Evolutionary conservation across 37 sponge, comb jelly and placozoan species (phyloP), one percentile per base, ranked within the genome.

Genomic region (Agelas oroides): DNA sequence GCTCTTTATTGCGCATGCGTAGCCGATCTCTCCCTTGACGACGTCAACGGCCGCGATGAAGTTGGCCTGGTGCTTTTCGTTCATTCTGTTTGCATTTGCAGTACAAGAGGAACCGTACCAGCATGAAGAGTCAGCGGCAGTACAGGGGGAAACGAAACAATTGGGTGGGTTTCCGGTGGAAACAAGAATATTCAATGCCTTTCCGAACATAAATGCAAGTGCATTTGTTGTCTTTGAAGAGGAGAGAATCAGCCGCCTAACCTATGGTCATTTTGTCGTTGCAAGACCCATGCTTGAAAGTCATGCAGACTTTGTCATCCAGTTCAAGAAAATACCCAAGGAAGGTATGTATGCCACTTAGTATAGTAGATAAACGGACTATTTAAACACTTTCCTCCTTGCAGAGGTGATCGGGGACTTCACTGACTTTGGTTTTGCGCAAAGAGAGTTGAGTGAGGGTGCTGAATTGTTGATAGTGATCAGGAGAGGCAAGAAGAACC

Each of bases 201-300:
- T 68, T 41, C 74, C 84, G 0, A 61, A 64, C 28, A 34, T 37
- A 2, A 62, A 53, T 25, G 84, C 73, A 2, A 84, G 56, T 73
- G 84, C 84, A 46, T 84, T 84, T 74, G 84, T 84, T 15, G 17
- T 39, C 52, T 84, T 84, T 84, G 84, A 84, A 59, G 75, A 73
- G 14, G 73, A 73, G 20, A 39, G 53, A 38, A 53, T 84, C 19
- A 84, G 59, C 33, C 57, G 84, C 16, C 20, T 84, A 21, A 36
- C 73, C 25, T 84, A 84, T 63, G 84, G 84, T 13, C 56, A 84
- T 19, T 16, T 41, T 16, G 5, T 52, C 1, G 14, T 23, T 59
- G 31, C 61, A 32, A 69, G 36, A 40, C 32, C 56, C 24, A 69
- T 60, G 13, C 56, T 68, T 53, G 36, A 73, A 39, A 63, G 37